Conservation (phyloP, 1,140 invertebrate genomes). For the Leptonema lineaticorne region DNA sequence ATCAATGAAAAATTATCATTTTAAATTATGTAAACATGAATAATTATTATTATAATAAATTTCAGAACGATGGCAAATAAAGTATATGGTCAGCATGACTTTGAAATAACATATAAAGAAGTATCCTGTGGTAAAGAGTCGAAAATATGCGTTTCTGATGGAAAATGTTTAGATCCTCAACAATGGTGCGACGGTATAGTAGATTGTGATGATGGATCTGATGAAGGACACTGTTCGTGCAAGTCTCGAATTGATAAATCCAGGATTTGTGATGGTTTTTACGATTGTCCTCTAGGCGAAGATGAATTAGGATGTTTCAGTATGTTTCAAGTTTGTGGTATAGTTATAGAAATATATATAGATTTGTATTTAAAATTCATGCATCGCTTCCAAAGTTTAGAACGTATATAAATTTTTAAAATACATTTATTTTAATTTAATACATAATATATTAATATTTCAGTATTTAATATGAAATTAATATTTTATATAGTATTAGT, state of each 20-base stretch:
- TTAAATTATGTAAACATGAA: background rate
- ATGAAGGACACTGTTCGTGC: slow-evolving; percentile 76
- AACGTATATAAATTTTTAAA: too few species aligned
- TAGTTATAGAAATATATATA: too few species aligned
- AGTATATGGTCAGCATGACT: slow-evolving; percentile 29
- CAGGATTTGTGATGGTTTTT: slow-evolving; percentile 77
- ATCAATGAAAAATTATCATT: too few species aligned
- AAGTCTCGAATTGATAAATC: slow-evolving; percentile 62
- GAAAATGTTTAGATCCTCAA: slow-evolving; percentile 60
- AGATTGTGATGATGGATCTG: slow-evolving; percentile 78
- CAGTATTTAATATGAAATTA: background rate
- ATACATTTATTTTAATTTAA: background rate
- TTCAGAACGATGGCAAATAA: slow-evolving; percentile 31
- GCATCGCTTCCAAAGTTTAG: too few species aligned
- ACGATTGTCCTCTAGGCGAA: slow-evolving; percentile 73
- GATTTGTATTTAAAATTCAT: too few species aligned
- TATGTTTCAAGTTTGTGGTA: too few species aligned
- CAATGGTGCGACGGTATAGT: slow-evolving; percentile 73
- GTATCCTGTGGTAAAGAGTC: slow-evolving; percentile 45
- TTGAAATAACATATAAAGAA: slow-evolving; percentile 30
- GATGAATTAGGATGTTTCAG: slow-evolving; percentile 78
- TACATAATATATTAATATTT: background rate
- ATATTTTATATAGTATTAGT: background rate
- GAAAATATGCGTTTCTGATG: slow-evolving; percentile 46
- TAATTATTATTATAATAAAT: background rate